Conservation (phyloP, 2,797 vertebrate genomes). For the Lacerta agilis region DNA sequence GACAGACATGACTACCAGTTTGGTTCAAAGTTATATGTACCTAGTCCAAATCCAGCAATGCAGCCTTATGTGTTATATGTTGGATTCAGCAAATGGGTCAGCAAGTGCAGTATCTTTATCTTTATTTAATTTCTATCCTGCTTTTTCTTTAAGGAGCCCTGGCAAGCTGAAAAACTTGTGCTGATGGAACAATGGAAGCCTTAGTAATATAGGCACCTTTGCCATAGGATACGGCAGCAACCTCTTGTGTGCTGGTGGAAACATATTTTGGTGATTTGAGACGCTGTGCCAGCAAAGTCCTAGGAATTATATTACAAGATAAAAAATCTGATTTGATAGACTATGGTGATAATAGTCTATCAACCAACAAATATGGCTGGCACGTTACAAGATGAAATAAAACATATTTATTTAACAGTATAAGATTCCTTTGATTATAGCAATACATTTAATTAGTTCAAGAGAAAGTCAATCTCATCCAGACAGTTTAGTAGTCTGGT, state of each 20-base stretch:
- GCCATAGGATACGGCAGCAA: neutral
- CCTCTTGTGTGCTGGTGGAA: too few species aligned
- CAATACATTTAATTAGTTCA: neutral
- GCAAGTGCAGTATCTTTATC: too few species aligned
- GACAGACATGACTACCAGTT: neutral
- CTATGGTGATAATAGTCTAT: neutral
- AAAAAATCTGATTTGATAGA: neutral
- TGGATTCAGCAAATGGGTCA: neutral
- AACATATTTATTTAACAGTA: neutral
- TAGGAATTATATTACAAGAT: neutral
- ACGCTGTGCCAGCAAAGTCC: neutral
- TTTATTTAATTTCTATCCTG: too few species aligned
- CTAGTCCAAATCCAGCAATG: neutral
- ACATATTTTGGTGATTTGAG: neutral
- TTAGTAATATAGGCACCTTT: neutral
- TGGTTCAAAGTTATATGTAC: neutral
- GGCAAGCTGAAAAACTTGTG: too few species aligned
- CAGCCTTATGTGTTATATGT: neutral
- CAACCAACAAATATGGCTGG: neutral
- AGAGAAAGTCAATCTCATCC: neutral
- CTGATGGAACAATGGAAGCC: neutral
- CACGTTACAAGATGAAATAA: neutral
- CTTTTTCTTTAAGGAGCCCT: too few species aligned
- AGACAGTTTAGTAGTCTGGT: neutral
- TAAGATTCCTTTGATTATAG: neutral